A percentile compares a stretch with the other conserved stretches of the same genome.
These are phyloP conservation scores for Caranx ignobilis DNA, from an alignment of 2,113 vertebrate genomes.

Conservation along the genomic window DNA sequence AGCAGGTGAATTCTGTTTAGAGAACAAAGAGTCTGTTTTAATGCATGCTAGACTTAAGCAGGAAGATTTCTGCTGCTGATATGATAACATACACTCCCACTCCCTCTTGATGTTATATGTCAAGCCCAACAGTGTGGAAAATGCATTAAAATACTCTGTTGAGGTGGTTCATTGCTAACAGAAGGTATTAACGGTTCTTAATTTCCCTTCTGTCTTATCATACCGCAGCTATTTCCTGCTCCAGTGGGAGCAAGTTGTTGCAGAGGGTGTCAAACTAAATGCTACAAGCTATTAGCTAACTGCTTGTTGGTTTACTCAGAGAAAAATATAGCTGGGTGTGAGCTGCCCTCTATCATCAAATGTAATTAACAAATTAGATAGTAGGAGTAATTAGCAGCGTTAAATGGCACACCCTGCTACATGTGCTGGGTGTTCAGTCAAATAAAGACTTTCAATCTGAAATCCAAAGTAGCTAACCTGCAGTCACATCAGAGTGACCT, in stretches of 20 bases:
- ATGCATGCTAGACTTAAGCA: not conserved
- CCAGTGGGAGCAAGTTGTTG: not conserved
- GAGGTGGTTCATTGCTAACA: slow-evolving; percentile 28
- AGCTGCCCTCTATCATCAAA: not conserved
- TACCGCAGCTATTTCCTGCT: not conserved
- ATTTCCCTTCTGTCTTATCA: slow-evolving; percentile 14
- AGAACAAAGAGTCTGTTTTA: not conserved
- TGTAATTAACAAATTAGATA: not conserved
- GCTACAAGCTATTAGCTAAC: not conserved
- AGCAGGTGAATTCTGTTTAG: slow-evolving; percentile 1
- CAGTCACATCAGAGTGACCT: no score
- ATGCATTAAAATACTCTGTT: not conserved
- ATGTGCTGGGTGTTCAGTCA: no score
- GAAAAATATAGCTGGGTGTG: not conserved
- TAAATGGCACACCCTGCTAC: not conserved
- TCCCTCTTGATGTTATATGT: not conserved
- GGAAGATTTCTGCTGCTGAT: not conserved
- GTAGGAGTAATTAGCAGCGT: not conserved
- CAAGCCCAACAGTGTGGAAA: slow-evolving; percentile 2
- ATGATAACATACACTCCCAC: not conserved
- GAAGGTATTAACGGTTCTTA: slow-evolving; percentile 44
- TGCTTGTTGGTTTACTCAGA: not conserved
- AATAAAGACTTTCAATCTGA: no score
- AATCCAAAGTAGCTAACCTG: no score
- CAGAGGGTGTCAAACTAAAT: not conserved